Conservation (phyloP, 2,888 invertebrate species). For the Ochropleura plecta region DNA sequence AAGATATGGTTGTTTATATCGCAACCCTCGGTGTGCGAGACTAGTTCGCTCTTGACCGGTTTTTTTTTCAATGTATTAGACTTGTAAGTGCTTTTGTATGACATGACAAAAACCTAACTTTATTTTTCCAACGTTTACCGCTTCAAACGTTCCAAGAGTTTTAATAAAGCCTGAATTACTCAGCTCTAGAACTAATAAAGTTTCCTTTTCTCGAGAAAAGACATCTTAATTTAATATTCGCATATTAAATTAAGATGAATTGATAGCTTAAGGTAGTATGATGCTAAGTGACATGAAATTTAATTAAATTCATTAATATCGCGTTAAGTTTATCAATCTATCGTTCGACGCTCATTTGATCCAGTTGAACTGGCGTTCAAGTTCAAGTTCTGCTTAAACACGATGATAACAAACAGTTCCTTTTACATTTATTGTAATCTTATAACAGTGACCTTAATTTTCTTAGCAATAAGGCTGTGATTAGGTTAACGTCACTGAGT, state of each 20-base stretch:
- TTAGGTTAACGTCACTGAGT: too few species aligned
- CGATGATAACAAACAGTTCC: neutral
- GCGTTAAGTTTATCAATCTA: conserved; percentile 68
- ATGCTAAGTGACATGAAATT: conserved; percentile 45
- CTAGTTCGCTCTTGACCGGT: too few species aligned
- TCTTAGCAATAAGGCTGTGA: too few species aligned
- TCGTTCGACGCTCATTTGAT: conserved; percentile 41
- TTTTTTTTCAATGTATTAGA: too few species aligned
- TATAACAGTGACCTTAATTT: too few species aligned
- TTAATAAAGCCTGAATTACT: conserved; percentile 8
- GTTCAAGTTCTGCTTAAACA: neutral
- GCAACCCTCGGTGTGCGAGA: too few species aligned
- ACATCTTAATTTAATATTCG: conserved; percentile 35
- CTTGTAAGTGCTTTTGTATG: neutral
- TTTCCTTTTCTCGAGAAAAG: conserved; percentile 4
- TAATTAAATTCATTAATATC: conserved; percentile 63
- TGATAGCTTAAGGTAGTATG: conserved; percentile 36
- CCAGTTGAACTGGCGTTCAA: conserved; percentile 8
- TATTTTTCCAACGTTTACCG: too few species aligned
- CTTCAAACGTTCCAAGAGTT: neutral
- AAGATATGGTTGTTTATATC: too few species aligned
- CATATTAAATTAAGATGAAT: conserved; percentile 32
- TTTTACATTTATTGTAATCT: neutral
- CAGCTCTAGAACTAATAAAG: neutral
- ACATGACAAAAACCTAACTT: neutral